phyloP scores from a whole-genome alignment of 2,888 invertebrate species.

The Eudemis profundana region DNA sequence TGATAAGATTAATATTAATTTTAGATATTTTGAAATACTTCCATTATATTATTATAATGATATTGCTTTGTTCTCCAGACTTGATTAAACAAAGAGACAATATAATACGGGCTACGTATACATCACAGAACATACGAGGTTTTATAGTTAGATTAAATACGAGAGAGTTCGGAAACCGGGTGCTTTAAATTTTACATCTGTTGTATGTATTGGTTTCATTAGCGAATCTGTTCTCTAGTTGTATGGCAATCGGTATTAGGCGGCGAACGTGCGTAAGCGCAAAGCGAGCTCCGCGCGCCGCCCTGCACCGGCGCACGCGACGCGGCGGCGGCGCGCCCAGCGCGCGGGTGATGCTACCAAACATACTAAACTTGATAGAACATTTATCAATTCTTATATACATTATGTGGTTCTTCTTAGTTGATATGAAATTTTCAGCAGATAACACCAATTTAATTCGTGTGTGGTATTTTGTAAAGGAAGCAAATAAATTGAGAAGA shows the following conservation, averaged over 20 bases:
- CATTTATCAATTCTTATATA: conserved; percentile 14
- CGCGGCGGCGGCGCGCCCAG: conserved; percentile 45
- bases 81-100: conserved; percentile 76
- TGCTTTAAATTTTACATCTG: conserved; percentile 85
- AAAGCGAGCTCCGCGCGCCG: too few relatives aligned
- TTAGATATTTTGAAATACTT: conserved; percentile 80
- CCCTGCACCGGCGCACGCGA: conserved; percentile 41
- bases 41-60: conserved; percentile 70
- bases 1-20: conserved; percentile 70
- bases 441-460: conserved; percentile 81
- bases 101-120: conserved; percentile 77
- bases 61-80: conserved; percentile 73
- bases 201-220: conserved; percentile 80
- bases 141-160: conserved; percentile 81
- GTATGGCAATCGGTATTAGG: conserved; percentile 62
- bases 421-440: conserved; percentile 57
- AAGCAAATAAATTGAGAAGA: conserved; percentile 62
- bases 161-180: conserved; percentile 85
- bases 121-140: conserved; percentile 73
- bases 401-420: conserved; percentile 35
- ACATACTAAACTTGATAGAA: not conserved
- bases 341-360: conserved; percentile 36
- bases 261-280: conserved; percentile 38
- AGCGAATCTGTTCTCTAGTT: conserved; percentile 74
- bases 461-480: conserved; percentile 68